Conservation (phyloP, 2,888 invertebrate genomes). For the Hymenopus coronatus region DNA sequence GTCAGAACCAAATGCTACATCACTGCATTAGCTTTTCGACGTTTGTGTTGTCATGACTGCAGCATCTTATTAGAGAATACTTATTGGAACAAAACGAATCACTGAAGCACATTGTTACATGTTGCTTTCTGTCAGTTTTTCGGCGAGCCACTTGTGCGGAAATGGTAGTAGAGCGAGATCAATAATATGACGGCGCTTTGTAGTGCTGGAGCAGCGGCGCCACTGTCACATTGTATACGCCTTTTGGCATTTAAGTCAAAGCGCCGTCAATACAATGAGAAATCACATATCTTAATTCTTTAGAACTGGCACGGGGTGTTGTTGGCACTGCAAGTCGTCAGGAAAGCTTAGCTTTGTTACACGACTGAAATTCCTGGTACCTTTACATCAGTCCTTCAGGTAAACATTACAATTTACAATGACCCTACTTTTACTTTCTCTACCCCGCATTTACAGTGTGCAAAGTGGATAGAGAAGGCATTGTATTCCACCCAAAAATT, state of each 20-base stretch:
- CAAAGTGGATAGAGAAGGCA: too few relatives aligned
- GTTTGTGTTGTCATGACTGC: neutral
- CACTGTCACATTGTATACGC: neutral
- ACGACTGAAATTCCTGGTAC: too few relatives aligned
- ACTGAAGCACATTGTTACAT: neutral
- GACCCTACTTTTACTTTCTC: too few relatives aligned
- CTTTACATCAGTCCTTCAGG: too few relatives aligned
- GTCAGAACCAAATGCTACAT: neutral
- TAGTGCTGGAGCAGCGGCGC: constrained; percentile 13
- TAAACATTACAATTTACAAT: too few relatives aligned
- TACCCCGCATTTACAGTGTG: too few relatives aligned
- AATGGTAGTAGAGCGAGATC: constrained; percentile 9
- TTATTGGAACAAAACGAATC: neutral
- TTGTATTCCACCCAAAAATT: too few relatives aligned
- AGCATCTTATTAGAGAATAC: neutral
- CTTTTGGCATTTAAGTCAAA: neutral
- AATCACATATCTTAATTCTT: too few relatives aligned
- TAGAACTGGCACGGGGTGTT: too few relatives aligned
- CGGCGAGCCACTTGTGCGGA: neutral
- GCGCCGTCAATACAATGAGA: too few relatives aligned
- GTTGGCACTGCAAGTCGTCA: too few relatives aligned
- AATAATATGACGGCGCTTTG: constrained; percentile 20
- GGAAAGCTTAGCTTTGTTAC: too few relatives aligned
- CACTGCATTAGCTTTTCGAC: neutral
- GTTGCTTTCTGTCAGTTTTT: neutral